Percentiles rank a stretch among this genome's conserved stretches.
Evolutionary conservation across 2,113 vertebrate species (phyloP).

Genomic region (Grallaria varia): DNA sequence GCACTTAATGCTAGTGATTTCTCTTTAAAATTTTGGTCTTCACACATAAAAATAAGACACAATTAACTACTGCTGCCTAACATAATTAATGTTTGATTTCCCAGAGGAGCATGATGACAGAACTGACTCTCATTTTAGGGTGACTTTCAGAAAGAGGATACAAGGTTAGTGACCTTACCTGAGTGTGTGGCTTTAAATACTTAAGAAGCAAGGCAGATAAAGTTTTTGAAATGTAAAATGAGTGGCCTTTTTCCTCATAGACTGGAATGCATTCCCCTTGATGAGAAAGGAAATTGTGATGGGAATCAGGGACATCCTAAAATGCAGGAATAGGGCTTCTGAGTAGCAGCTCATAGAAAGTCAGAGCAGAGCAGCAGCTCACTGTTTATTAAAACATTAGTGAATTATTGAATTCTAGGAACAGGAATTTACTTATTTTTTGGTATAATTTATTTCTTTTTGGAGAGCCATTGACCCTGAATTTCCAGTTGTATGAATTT

Average conservation of each 20-base stretch:
- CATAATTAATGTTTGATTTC: background rate
- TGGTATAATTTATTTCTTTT: background rate
- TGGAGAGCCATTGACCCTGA: background rate
- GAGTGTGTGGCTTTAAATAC: background rate
- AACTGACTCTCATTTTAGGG: background rate
- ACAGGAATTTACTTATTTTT: background rate
- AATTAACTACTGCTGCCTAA: background rate
- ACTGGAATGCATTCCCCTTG: background rate
- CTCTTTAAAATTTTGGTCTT: background rate
- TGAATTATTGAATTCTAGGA: background rate
- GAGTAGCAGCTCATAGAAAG: background rate
- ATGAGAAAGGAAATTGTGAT: constrained; percentile 45
- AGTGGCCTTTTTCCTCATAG: constrained; percentile 14
- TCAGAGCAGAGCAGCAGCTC: background rate
- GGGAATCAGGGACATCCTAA: constrained; percentile 50
- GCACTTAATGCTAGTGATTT: background rate
- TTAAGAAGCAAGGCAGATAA: constrained; percentile 21
- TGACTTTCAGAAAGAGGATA: background rate
- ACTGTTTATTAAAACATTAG: background rate
- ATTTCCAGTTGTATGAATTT: background rate
- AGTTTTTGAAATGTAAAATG: constrained; percentile 35
- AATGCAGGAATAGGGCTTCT: background rate
- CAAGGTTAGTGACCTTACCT: background rate
- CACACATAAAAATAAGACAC: constrained; percentile 25
- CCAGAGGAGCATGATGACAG: background rate